Evolutionary conservation across 2,888 invertebrate genomes (phyloP).

Genomic region (Stratiomys singularior): DNA sequence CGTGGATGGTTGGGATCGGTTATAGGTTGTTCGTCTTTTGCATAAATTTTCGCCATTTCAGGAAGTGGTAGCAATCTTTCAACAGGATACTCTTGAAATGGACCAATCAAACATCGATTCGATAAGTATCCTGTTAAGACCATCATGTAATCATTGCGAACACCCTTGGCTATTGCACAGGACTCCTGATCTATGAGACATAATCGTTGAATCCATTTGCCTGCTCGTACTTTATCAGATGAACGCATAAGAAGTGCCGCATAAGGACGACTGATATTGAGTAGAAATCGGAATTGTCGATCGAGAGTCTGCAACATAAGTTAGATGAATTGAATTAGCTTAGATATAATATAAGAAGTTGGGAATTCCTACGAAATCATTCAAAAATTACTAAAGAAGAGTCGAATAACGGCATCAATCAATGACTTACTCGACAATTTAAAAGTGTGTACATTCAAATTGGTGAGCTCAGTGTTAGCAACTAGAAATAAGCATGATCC

Average conservation of each 20-base stretch:
- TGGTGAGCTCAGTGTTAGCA: too few species aligned
- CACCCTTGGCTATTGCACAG: constrained; percentile 67
- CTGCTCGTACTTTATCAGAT: constrained; percentile 65
- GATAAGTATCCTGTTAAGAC: constrained; percentile 65
- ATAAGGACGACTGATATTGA: constrained; percentile 66
- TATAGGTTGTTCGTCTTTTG: constrained; percentile 62
- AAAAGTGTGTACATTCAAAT: too few species aligned
- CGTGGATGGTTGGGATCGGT: constrained; percentile 66
- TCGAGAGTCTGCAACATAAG: constrained; percentile 60
- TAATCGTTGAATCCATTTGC: constrained; percentile 68
- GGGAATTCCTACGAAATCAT: too few species aligned
- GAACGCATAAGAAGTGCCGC: constrained; percentile 64
- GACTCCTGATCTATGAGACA: constrained; percentile 64
- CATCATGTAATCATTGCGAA: constrained; percentile 70
- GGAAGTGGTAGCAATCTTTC: constrained; percentile 62
- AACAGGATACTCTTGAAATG: constrained; percentile 67
- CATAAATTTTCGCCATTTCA: constrained; percentile 63
- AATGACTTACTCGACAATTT: too few species aligned
- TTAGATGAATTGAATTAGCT: too few species aligned
- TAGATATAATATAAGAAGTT: too few species aligned
- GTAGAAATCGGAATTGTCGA: constrained; percentile 66
- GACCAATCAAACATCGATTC: constrained; percentile 63
- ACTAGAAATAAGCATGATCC: too few species aligned
- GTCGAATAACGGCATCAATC: too few species aligned
- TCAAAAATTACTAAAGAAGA: too few species aligned